These are phyloP conservation scores for Villa cingulata DNA, from an alignment of 2,888 invertebrate species.

Conservation along the genomic window DNA sequence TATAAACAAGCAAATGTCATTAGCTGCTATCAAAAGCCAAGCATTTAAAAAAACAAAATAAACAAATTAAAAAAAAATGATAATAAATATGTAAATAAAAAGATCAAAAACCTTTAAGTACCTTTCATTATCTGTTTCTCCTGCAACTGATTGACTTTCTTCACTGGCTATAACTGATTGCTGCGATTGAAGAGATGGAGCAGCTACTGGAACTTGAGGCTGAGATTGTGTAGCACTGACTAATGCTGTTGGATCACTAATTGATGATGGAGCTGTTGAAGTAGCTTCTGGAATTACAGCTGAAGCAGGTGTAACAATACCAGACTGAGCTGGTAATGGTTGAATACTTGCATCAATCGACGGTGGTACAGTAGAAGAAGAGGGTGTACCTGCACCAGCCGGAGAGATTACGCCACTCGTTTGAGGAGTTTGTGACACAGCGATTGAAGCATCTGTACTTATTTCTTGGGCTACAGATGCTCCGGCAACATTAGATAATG, in stretches of 20 bases:
- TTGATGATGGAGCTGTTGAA: slow-evolving; percentile 12
- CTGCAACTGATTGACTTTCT: slow-evolving; percentile 14
- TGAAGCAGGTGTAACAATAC: slow-evolving; percentile 8
- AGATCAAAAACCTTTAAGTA: slow-evolving; percentile 14
- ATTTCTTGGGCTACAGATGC: slow-evolving; percentile 3
- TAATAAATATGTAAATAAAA: no score
- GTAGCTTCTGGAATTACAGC: slow-evolving; percentile 11
- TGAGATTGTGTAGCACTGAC: slow-evolving; percentile 18
- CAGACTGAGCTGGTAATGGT: no score
- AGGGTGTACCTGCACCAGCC: slow-evolving; percentile 6
- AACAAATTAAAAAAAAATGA: no score
- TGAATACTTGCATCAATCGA: slow-evolving; percentile 10
- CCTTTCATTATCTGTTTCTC: slow-evolving; percentile 38
- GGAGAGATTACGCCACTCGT: slow-evolving; percentile 4
- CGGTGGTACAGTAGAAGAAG: neutral
- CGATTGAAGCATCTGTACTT: slow-evolving; percentile 9
- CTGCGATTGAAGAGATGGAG: slow-evolving; percentile 35
- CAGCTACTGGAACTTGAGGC: slow-evolving; percentile 38
- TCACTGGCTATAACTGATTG: slow-evolving; percentile 13
- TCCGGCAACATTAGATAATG: slow-evolving; percentile 4
- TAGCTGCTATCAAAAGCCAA: no score
- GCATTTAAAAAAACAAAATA: no score
- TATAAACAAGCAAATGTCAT: no score
- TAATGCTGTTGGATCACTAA: slow-evolving; percentile 25
- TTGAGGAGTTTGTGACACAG: slow-evolving; percentile 12